phyloP scores from a whole-genome alignment of 2,113 vertebrate species.

The Trinectes maculatus region DNA sequence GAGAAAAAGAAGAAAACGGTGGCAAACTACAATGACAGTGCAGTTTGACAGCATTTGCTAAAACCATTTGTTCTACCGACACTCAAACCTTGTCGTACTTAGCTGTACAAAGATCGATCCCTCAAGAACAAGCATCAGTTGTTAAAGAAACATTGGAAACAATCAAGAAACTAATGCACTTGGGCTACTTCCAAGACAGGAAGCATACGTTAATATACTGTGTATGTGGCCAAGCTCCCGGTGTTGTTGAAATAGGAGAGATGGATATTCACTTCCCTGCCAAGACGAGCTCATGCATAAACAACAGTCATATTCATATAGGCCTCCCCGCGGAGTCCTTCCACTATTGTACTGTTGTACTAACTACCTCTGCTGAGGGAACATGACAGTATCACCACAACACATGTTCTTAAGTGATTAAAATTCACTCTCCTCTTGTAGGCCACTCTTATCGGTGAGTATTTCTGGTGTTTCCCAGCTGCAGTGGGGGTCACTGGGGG shows the following conservation, averaged over 20 bases:
- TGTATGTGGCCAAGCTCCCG: conserved; percentile 41
- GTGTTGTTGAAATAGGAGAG: conserved; percentile 49
- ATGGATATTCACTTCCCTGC: conserved; percentile 53
- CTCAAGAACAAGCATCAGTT: conserved; percentile 11
- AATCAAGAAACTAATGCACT: conserved; percentile 40
- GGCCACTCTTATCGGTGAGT: conserved; percentile 62
- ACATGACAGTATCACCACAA: conserved; percentile 75
- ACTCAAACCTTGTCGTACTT: conserved; percentile 13
- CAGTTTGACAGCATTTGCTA: conserved; percentile 24
- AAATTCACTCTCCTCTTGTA: conserved; percentile 64
- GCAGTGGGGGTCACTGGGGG: conserved; percentile 63
- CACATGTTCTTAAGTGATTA: conserved; percentile 76
- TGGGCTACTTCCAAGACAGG: conserved; percentile 42
- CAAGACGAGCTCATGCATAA: conserved; percentile 76
- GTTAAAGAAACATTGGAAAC: conserved; percentile 26
- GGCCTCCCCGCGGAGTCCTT: conserved; percentile 61
- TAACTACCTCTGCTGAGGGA: conserved; percentile 72
- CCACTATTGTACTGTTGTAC: conserved; percentile 64
- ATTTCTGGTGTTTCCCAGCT: conserved; percentile 55
- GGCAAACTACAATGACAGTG: background rate
- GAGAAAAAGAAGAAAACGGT: conserved; percentile 7
- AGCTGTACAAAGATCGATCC: conserved; percentile 14
- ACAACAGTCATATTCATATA: conserved; percentile 75
- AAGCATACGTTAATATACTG: conserved; percentile 36
- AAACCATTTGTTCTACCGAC: conserved; percentile 6